Evolutionary conservation across 2,888 invertebrate species (phyloP).

Genomic region (Megastigmus dorsalis): DNA sequence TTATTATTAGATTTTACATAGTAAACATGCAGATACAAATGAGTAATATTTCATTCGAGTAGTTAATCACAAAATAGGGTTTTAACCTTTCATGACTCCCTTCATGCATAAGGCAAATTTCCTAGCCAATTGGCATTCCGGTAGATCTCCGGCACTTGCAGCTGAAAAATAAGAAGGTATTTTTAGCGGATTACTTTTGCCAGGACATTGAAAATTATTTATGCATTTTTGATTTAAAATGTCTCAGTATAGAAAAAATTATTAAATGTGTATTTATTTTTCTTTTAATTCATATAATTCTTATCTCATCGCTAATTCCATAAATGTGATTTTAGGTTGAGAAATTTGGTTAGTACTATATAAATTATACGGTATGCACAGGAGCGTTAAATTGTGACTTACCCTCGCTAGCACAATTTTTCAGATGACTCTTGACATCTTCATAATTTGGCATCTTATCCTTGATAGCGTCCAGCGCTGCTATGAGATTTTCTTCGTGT

Average conservation of each 20-base stretch:
- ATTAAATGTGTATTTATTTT: too few relatives aligned
- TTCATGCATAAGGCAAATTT: conserved; percentile 24
- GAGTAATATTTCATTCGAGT: neutral
- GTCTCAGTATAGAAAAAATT: too few relatives aligned
- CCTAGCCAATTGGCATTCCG: conserved; percentile 18
- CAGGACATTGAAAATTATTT: too few relatives aligned
- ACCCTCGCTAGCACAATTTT: conserved; percentile 14
- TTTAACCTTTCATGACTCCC: neutral
- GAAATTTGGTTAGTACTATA: too few relatives aligned
- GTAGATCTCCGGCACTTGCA: conserved; percentile 7
- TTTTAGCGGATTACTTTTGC: too few relatives aligned
- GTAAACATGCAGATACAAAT: conserved; percentile 1
- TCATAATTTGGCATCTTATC: neutral
- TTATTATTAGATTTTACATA: conserved; percentile 10
- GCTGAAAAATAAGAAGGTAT: conserved; percentile 15
- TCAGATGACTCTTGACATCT: neutral
- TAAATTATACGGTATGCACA: too few relatives aligned
- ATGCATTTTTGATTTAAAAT: too few relatives aligned
- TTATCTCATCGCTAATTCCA: too few relatives aligned
- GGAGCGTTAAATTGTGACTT: too few relatives aligned
- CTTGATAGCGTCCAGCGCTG: neutral
- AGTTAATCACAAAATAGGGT: neutral
- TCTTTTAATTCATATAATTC: too few relatives aligned
- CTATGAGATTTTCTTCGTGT: neutral
- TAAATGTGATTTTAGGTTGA: too few relatives aligned